Conservation (phyloP, 2,888 invertebrate species). For the Agrochola lychnidis region DNA sequence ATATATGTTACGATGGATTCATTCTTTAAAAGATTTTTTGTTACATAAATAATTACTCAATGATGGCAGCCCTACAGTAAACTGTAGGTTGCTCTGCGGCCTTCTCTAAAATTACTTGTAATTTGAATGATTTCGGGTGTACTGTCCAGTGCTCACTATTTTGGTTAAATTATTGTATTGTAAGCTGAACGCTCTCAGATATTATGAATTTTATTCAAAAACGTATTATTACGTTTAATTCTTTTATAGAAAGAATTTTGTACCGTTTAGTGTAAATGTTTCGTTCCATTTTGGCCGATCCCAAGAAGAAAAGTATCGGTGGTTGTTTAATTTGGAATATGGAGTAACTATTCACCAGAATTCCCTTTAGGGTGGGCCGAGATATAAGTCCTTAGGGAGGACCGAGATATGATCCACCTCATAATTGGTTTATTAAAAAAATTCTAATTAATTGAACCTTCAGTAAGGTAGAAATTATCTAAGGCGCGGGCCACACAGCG, state of each 20-base stretch:
- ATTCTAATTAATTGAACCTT: no score
- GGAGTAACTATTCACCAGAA: no score
- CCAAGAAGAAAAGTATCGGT: neutral
- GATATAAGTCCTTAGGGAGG: no score
- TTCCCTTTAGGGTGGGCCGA: neutral
- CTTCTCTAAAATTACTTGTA: constrained; percentile 64
- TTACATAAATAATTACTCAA: no score
- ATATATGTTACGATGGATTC: neutral
- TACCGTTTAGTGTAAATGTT: constrained; percentile 34
- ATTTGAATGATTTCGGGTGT: constrained; percentile 63
- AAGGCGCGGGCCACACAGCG: no score
- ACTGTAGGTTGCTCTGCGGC: constrained; percentile 30
- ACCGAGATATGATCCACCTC: no score
- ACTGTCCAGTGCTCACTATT: constrained; percentile 58
- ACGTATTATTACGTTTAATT: constrained; percentile 43
- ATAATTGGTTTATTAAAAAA: no score
- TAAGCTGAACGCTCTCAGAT: constrained; percentile 31
- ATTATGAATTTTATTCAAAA: constrained; percentile 41
- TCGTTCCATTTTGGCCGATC: neutral
- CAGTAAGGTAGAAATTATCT: no score
- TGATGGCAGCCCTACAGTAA: constrained; percentile 48
- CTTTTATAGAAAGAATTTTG: constrained; percentile 39
- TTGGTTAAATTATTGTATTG: constrained; percentile 54
- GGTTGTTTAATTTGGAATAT: neutral
- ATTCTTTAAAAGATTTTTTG: neutral